These are phyloP conservation scores for Anastrepha obliqua DNA, from an alignment of 1,140 invertebrate species.

Conservation along the genomic window DNA sequence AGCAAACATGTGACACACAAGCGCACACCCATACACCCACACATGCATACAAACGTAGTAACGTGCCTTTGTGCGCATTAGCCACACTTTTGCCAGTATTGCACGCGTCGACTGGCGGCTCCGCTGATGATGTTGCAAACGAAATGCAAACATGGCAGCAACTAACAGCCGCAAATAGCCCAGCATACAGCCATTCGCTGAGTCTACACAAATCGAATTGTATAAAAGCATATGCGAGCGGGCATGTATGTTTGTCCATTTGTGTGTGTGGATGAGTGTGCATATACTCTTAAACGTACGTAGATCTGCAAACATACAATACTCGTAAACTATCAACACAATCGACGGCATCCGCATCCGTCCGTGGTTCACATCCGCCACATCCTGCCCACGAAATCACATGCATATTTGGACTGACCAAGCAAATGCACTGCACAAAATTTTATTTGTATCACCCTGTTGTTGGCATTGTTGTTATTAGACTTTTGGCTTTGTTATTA, in stretches of 20 bases:
- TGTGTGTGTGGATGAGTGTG: background rate
- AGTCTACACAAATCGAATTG: background rate
- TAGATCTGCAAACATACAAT: too few species aligned
- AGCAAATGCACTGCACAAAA: constrained; percentile 21
- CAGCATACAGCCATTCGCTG: background rate
- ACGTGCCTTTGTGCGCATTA: background rate
- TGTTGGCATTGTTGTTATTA: background rate
- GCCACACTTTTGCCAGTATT: background rate
- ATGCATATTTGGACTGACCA: constrained; percentile 11
- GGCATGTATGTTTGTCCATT: background rate
- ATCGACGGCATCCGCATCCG: constrained; percentile 29
- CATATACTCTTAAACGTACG: background rate
- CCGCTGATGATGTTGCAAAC: constrained; percentile 22
- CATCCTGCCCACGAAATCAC: constrained; percentile 11
- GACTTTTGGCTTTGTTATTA: background rate
- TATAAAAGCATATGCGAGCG: background rate
- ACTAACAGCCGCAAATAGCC: background rate
- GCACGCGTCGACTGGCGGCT: background rate
- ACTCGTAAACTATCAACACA: constrained; percentile 26
- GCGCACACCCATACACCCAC: background rate
- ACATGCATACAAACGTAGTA: background rate
- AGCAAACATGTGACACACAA: background rate
- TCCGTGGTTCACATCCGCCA: constrained; percentile 12
- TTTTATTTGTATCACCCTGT: background rate
- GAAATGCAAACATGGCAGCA: background rate